Conservation (phyloP, 2,797 vertebrate genomes). For the Pipistrellus kuhlii region DNA sequence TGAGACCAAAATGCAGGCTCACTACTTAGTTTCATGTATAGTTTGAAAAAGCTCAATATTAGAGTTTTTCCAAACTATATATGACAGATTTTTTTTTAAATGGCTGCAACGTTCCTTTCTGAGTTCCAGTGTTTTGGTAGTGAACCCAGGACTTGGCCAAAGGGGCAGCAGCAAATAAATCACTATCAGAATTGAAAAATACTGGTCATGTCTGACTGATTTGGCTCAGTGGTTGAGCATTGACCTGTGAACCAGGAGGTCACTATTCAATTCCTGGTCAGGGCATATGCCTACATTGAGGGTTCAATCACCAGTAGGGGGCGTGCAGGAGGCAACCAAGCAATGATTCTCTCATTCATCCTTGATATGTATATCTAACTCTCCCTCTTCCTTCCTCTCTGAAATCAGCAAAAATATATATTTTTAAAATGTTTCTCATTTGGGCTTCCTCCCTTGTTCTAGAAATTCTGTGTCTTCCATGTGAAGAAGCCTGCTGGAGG, state of each 20-base stretch:
- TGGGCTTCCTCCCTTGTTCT: not conserved
- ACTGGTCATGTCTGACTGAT: not conserved
- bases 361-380: too few relatives aligned
- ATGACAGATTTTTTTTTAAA: not conserved
- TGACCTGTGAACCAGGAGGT: too few relatives aligned
- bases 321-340: too few relatives aligned
- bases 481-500: not conserved
- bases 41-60: not conserved
- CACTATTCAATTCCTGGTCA: too few relatives aligned
- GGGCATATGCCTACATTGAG: too few relatives aligned
- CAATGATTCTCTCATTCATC: too few relatives aligned
- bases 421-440: not conserved
- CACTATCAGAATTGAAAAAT: not conserved
- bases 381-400: too few relatives aligned
- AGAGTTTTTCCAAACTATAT: not conserved
- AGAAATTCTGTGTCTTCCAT: not conserved
- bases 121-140: not conserved
- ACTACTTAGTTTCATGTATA: not conserved
- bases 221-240: too few relatives aligned
- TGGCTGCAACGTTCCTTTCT: not conserved
- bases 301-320: too few relatives aligned
- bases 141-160: not conserved
- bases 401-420: too few relatives aligned
- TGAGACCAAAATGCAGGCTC: not conserved
- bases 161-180: not conserved